phyloP scores from a whole-genome alignment of 1,140 invertebrate species.

The Spodoptera frugiperda region DNA sequence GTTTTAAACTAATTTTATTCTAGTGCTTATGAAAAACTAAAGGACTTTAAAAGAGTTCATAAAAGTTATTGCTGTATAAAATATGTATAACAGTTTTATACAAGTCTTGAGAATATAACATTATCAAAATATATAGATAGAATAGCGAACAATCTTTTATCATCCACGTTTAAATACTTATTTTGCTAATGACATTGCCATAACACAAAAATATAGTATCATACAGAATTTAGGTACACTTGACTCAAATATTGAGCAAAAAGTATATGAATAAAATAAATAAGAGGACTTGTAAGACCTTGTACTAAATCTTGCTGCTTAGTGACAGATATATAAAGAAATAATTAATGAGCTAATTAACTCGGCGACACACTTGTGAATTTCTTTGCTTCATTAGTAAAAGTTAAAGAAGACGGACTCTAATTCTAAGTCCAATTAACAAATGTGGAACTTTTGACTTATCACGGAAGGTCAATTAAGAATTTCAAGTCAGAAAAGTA shows the following conservation, averaged over 20 bases:
- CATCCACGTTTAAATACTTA: too few species aligned
- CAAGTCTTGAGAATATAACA: too few species aligned
- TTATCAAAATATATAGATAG: too few species aligned
- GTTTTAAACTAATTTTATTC: background rate
- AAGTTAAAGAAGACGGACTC: conserved; percentile 53
- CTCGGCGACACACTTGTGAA: conserved; percentile 35
- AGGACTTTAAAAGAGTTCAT: too few species aligned
- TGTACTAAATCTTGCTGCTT: background rate
- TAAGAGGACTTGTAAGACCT: background rate
- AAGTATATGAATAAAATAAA: conserved; percentile 22
- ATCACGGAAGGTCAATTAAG: conserved; percentile 66
- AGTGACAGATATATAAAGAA: conserved; percentile 36
- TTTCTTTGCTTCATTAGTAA: conserved; percentile 51
- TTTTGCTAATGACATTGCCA: too few species aligned
- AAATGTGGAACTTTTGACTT: conserved; percentile 68
- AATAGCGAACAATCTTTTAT: too few species aligned
- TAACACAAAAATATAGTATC: too few species aligned
- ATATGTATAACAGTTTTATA: too few species aligned
- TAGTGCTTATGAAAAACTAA: too few species aligned
- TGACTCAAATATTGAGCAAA: too few species aligned
- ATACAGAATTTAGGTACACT: too few species aligned
- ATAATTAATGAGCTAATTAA: conserved; percentile 40
- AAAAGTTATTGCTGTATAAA: too few species aligned
- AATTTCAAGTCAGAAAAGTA: conserved; percentile 64
- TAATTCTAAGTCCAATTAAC: conserved; percentile 72